These are phyloP conservation scores for Eupithecia dodoneata DNA, from an alignment of 2,888 invertebrate species.

Conservation along the genomic window DNA sequence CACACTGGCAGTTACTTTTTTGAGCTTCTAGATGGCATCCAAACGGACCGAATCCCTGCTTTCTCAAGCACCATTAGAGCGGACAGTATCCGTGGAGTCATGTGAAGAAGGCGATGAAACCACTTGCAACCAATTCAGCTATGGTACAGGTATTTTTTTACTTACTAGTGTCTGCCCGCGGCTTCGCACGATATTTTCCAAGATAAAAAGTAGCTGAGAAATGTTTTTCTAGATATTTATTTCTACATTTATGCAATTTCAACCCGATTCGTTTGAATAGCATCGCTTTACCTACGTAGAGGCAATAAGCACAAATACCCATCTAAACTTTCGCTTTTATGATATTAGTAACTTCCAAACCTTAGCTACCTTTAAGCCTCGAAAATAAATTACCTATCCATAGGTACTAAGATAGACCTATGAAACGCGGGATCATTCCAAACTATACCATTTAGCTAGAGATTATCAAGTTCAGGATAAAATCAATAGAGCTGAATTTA, in stretches of 20 bases:
- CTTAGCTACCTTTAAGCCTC: no score
- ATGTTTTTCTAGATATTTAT: no score
- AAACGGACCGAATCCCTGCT: slow-evolving; percentile 59
- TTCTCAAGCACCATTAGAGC: slow-evolving; percentile 52
- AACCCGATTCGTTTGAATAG: background rate
- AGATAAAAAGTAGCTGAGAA: background rate
- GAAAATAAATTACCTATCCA: no score
- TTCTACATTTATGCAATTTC: background rate
- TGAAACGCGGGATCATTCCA: background rate
- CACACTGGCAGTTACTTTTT: background rate
- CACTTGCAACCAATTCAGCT: slow-evolving; percentile 57
- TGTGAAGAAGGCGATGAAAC: slow-evolving; percentile 45
- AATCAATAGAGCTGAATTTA: background rate
- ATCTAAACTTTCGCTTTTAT: background rate
- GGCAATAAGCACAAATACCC: background rate
- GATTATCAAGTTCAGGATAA: background rate
- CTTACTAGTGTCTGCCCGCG: background rate
- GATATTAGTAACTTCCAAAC: background rate
- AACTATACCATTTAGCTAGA: background rate
- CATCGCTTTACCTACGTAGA: no score
- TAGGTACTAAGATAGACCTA: no score
- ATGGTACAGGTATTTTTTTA: slow-evolving; percentile 52
- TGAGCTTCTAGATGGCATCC: slow-evolving; percentile 59
- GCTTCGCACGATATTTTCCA: background rate
- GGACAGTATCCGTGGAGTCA: slow-evolving; percentile 49